phyloP scores from a whole-genome alignment of 1,140 invertebrate genomes.

The Venturia canescens region DNA sequence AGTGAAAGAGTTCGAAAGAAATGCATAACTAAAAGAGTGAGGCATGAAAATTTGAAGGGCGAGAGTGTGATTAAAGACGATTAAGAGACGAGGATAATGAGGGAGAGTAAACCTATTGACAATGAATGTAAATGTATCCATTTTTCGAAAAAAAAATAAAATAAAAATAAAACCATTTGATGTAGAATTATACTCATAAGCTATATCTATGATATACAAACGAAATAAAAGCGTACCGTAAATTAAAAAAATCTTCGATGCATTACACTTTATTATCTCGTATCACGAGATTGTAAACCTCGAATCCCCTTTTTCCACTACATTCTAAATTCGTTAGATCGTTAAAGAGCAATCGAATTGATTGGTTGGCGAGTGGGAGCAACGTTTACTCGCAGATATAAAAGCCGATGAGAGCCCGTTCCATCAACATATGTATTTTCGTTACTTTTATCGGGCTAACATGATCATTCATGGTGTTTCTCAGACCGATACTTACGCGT shows the following conservation, averaged over 20 bases:
- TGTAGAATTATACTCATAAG: constrained; percentile 79
- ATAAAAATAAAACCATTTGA: constrained; percentile 65
- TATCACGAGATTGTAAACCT: constrained; percentile 20
- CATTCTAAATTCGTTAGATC: constrained; percentile 1
- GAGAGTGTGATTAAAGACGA: constrained; percentile 52
- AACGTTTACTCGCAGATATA: constrained; percentile 10
- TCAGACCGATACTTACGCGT: neutral
- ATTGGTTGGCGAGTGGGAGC: constrained; percentile 6
- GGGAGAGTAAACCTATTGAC: constrained; percentile 75
- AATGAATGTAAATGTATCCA: constrained; percentile 79
- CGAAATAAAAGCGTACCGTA: constrained; percentile 77
- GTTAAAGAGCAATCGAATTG: constrained; percentile 33
- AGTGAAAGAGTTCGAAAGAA: constrained; percentile 46
- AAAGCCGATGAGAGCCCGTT: neutral
- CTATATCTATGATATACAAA: constrained; percentile 78
- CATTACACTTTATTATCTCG: constrained; percentile 51
- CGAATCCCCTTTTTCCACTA: constrained; percentile 21
- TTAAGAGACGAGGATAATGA: constrained; percentile 58
- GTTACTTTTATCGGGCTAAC: constrained; percentile 25
- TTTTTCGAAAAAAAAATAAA: constrained; percentile 69
- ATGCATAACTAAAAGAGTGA: constrained; percentile 63
- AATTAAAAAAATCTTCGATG: constrained; percentile 64
- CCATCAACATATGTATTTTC: constrained; percentile 19
- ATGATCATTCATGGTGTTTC: constrained; percentile 22
- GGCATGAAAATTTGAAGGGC: neutral